Conservation (phyloP, 2,888 invertebrate species). For the Aleiodes alternator region DNA sequence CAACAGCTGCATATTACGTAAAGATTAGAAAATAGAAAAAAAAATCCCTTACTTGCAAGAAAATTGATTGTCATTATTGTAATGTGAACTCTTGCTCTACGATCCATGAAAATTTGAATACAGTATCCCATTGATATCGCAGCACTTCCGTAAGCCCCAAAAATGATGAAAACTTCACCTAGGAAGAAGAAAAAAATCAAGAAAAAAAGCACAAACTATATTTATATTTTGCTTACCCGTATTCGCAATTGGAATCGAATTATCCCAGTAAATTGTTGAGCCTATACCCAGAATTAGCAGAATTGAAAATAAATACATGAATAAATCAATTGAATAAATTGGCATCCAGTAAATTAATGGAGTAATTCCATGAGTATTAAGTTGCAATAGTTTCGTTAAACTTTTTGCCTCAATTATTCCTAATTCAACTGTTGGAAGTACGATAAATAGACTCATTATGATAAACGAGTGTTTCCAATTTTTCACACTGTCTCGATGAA, state of each 20-base stretch:
- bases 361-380: conserved; percentile 51
- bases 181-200: conserved; percentile 8
- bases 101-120: conserved; percentile 49
- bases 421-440: conserved; percentile 54
- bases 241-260: conserved; percentile 6
- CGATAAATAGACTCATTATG: conserved; percentile 52
- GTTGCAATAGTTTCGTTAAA: conserved; percentile 53
- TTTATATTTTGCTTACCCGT: conserved; percentile 16
- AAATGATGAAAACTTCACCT: conserved; percentile 51
- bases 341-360: conserved; percentile 55
- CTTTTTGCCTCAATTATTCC: conserved; percentile 51
- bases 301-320: conserved; percentile 50
- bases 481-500: conserved; percentile 49
- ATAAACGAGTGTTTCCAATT: conserved; percentile 57
- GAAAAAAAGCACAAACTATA: background rate
- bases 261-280: conserved; percentile 2
- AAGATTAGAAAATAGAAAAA: background rate
- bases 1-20: background rate
- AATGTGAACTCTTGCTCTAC: conserved; percentile 47
- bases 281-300: conserved; percentile 22
- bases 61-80: conserved; percentile 50
- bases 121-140: conserved; percentile 55
- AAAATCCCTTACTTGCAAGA: conserved; percentile 39
- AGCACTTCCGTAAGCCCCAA: conserved; percentile 52
- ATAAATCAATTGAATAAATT: conserved; percentile 55